Evolutionary conservation across 92 coral and sea anemone genomes (phyloP).

Genomic region (Epizoanthus stellaris): DNA sequence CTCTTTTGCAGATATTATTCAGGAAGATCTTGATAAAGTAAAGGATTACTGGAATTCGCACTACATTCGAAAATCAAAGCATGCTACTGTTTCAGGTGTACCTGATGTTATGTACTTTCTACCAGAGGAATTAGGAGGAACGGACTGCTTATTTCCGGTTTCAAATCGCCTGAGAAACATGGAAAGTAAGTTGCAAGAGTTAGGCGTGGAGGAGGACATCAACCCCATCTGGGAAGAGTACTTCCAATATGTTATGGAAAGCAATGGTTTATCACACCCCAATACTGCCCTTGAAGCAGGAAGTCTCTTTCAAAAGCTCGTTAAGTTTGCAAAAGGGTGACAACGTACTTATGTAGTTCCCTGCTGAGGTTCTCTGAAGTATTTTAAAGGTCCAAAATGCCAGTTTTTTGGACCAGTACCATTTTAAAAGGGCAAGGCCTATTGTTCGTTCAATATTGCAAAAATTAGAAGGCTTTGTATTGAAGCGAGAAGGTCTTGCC

Average conservation of each 20-base stretch:
- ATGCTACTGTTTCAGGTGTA: slow-evolving; percentile 64
- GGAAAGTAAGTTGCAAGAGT: slow-evolving; percentile 44
- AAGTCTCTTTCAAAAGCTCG: slow-evolving; percentile 60
- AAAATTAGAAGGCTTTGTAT: too few species aligned
- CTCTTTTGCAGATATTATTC: slow-evolving; percentile 68
- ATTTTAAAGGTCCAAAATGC: too few species aligned
- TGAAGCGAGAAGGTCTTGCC: too few species aligned
- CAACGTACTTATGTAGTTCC: too few species aligned
- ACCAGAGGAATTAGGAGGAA: slow-evolving; percentile 64
- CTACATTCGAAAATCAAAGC: slow-evolving; percentile 71
- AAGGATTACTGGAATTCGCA: slow-evolving; percentile 75
- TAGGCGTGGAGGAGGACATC: slow-evolving; percentile 15
- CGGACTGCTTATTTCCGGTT: slow-evolving; percentile 57
- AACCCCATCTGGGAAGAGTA: slow-evolving; percentile 73
- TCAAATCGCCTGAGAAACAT: slow-evolving; percentile 58
- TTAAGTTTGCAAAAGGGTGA: slow-evolving; percentile 48
- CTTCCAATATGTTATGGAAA: slow-evolving; percentile 73
- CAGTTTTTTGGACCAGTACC: too few species aligned
- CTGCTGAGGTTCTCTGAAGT: too few species aligned
- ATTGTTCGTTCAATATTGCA: too few species aligned
- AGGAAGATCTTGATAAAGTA: slow-evolving; percentile 64
- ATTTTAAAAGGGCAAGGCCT: too few species aligned
- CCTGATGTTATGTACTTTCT: slow-evolving; percentile 73
- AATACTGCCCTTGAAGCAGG: slow-evolving; percentile 73
- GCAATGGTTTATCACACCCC: slow-evolving; percentile 56